Evolutionary conservation across 2,888 invertebrate genomes (phyloP).

Genomic region (Plutella xylostella): DNA sequence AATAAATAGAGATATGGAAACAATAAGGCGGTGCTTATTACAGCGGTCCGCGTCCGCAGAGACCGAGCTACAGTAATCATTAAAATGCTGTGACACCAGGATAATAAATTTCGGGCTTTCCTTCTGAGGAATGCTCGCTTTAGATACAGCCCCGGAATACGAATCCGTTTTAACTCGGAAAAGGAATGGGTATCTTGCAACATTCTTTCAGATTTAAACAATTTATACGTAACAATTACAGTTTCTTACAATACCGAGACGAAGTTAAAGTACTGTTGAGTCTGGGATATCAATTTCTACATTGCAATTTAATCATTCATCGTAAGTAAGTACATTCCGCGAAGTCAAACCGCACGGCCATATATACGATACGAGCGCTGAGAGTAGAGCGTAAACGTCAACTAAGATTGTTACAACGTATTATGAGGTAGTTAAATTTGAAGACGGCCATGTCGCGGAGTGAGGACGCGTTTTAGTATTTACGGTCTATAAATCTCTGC

Average conservation of each 20-base stretch:
- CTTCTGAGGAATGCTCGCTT: constrained; percentile 5
- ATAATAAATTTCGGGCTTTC: constrained; percentile 5
- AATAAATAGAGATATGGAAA: background rate
- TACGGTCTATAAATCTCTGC: constrained; percentile 12
- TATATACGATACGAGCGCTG: too few species aligned
- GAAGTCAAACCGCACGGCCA: too few species aligned
- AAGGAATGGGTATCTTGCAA: constrained; percentile 8
- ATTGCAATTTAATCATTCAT: background rate
- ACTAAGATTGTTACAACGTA: background rate
- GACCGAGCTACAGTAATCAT: constrained; percentile 27
- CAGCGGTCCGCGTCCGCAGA: too few species aligned
- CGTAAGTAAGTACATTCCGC: too few species aligned
- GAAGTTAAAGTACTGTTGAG: too few species aligned
- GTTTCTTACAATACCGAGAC: too few species aligned
- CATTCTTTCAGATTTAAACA: constrained; percentile 2
- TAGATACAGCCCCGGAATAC: constrained; percentile 3
- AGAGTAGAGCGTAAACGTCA: background rate
- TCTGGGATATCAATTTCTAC: background rate
- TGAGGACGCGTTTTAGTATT: constrained; percentile 7
- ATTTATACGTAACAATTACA: too few species aligned
- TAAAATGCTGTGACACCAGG: constrained; percentile 29
- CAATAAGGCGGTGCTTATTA: too few species aligned
- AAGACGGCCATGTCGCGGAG: constrained; percentile 1
- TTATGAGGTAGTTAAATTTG: constrained; percentile 1
- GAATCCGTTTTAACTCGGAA: constrained; percentile 8